Evolutionary conservation across 2,113 vertebrate genomes (phyloP).

Genomic region (Plectropomus leopardus): DNA sequence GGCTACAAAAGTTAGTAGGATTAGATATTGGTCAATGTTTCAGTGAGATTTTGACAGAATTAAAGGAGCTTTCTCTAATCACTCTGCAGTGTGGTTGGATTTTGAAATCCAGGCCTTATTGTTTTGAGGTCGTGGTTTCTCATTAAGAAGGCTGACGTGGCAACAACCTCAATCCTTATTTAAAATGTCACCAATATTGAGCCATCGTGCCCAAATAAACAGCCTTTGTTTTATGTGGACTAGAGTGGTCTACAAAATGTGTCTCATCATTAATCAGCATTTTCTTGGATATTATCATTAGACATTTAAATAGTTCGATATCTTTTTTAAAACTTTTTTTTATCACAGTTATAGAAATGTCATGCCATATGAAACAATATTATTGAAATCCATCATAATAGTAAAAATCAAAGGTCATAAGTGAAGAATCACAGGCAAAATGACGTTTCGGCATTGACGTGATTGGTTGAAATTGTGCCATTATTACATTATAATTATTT

Average conservation of each 20-base stretch:
- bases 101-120: conserved; percentile 49
- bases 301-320: too few species aligned
- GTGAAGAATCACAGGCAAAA: not conserved
- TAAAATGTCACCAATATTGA: conserved; percentile 48
- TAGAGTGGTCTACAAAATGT: not conserved
- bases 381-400: not conserved
- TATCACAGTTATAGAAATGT: not conserved
- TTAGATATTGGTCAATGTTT: conserved; percentile 66
- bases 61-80: conserved; percentile 77
- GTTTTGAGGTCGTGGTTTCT: conserved; percentile 48
- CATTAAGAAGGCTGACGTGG: conserved; percentile 30
- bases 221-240: conserved; percentile 31
- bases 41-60: conserved; percentile 51
- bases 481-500: too few species aligned
- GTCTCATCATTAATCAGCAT: conserved; percentile 58
- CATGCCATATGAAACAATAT: not conserved
- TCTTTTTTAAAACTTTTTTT: not conserved
- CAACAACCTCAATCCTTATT: conserved; percentile 41
- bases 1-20: conserved; percentile 23
- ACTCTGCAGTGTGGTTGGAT: conserved; percentile 23
- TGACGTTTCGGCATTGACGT: not conserved
- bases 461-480: not conserved
- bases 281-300: conserved; percentile 36
- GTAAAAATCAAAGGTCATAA: not conserved
- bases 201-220: conserved; percentile 24